A percentile compares a stretch with the other conserved stretches of the same genome.
phyloP scores from a whole-genome alignment of 2,888 invertebrate species.

The Eurytoma californica region DNA sequence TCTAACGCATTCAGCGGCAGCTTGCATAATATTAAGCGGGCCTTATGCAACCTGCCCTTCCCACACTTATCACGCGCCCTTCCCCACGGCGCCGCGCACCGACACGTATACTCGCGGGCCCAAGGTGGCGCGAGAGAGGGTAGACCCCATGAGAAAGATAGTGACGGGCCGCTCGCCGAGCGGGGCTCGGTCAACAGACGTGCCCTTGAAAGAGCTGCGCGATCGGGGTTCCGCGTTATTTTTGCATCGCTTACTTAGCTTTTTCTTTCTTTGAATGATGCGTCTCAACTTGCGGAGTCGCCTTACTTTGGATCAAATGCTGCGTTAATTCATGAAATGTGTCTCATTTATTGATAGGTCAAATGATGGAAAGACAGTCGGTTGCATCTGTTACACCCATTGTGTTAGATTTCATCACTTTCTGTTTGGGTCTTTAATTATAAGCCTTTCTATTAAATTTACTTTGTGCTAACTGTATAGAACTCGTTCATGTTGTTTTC shows the following conservation, averaged over 20 bases:
- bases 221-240: neutral
- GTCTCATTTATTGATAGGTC: neutral
- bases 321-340: neutral
- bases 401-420: too few species aligned
- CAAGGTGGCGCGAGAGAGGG: conserved; percentile 30
- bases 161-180: conserved; percentile 26
- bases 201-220: neutral
- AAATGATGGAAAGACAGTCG: neutral
- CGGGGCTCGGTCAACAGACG: neutral
- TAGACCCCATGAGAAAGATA: conserved; percentile 3
- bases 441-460: too few species aligned
- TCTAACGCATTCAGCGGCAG: conserved; percentile 69
- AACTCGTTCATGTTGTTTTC: too few species aligned
- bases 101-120: conserved; percentile 35
- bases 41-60: conserved; percentile 74
- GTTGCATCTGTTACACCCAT: too few species aligned
- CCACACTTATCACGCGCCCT: conserved; percentile 73
- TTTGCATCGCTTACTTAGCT: too few species aligned
- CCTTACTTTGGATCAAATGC: too few species aligned
- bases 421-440: too few species aligned
- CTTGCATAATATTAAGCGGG: conserved; percentile 72
- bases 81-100: conserved; percentile 27
- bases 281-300: too few species aligned
- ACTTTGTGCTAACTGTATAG: too few species aligned
- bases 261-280: too few species aligned